Conservation (phyloP, 2,888 invertebrate genomes). For the Gonocerus acuteangulatus region DNA sequence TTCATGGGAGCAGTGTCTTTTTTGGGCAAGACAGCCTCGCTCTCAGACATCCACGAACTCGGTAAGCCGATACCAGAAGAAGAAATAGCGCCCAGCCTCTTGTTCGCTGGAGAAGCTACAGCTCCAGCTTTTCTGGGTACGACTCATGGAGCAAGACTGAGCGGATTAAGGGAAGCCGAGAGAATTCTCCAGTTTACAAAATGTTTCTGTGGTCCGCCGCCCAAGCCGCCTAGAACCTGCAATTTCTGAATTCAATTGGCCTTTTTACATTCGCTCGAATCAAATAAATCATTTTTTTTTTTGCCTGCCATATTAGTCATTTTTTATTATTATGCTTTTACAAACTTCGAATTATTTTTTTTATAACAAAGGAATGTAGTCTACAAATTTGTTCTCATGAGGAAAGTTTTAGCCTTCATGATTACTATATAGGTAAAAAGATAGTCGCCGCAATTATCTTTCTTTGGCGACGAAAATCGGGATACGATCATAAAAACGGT, state of each 20-base stretch:
- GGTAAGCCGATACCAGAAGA: constrained; percentile 52
- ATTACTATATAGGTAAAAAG: no score
- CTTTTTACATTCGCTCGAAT: no score
- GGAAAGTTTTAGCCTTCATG: no score
- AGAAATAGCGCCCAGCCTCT: constrained; percentile 42
- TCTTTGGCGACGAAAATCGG: no score
- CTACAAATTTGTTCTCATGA: no score
- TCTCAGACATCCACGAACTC: constrained; percentile 62
- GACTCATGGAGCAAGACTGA: constrained; percentile 68
- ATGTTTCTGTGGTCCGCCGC: constrained; percentile 31
- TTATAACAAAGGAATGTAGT: no score
- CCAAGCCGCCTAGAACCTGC: background rate
- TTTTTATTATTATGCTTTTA: no score
- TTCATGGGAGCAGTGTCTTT: constrained; percentile 42
- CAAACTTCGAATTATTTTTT: no score
- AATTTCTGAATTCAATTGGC: background rate
- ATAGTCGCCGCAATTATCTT: no score
- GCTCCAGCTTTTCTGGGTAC: constrained; percentile 68
- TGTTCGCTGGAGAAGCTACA: constrained; percentile 79
- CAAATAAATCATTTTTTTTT: no score
- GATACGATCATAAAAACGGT: no score
- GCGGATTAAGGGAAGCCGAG: constrained; percentile 74
- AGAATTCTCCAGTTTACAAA: constrained; percentile 52
- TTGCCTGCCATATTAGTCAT: no score
- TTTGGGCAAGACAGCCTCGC: constrained; percentile 38